phyloP scores from a whole-genome alignment of 2,888 invertebrate genomes.

The Bibio marci region DNA sequence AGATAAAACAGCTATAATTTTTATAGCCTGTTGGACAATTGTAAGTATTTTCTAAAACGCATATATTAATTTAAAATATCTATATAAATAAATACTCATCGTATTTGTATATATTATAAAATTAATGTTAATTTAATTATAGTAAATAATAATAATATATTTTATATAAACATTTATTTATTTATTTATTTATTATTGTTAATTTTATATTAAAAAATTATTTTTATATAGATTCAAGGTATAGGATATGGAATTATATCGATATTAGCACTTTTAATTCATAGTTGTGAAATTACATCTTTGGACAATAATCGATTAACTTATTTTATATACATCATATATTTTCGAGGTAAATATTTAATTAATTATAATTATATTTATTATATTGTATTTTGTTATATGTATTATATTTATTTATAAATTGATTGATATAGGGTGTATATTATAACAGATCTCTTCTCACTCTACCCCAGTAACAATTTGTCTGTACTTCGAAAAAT shows the following conservation, averaged over 20 bases:
- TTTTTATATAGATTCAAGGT: slow-evolving; percentile 2
- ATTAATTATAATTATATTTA: neutral
- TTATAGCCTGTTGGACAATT: too few relatives aligned
- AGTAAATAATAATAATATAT: neutral
- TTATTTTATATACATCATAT: slow-evolving; percentile 5
- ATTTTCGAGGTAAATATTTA: slow-evolving; percentile 4
- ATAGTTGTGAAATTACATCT: slow-evolving; percentile 2
- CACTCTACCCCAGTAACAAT: too few relatives aligned
- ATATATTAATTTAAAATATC: too few relatives aligned
- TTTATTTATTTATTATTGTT: neutral
- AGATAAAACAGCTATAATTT: too few relatives aligned
- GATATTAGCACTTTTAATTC: slow-evolving; percentile 4
- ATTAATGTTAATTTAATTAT: too few relatives aligned
- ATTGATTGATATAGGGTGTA: neutral
- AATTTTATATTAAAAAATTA: neutral
- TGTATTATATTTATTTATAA: too few relatives aligned
- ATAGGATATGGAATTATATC: slow-evolving; percentile 1
- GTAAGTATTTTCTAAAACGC: too few relatives aligned
- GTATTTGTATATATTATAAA: too few relatives aligned
- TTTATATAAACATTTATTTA: neutral
- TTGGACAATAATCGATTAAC: neutral
- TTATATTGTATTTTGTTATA: neutral
- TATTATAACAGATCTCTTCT: too few relatives aligned
- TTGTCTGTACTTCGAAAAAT: too few relatives aligned
- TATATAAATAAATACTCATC: too few relatives aligned